Conservation (phyloP, 2,888 invertebrate genomes). For the Aethes cnicana region DNA sequence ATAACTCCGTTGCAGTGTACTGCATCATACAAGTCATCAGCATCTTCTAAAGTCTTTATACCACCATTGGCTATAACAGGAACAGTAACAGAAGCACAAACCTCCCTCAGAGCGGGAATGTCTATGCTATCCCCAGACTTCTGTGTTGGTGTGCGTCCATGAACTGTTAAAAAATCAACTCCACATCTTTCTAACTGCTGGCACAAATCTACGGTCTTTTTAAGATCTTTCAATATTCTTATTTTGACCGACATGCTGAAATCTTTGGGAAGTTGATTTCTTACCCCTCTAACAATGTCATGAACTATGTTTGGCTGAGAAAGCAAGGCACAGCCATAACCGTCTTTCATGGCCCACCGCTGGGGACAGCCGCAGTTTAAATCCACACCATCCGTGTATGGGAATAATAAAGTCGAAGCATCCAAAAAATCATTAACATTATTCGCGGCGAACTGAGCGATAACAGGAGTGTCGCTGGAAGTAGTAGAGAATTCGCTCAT, state of each 20-base stretch:
- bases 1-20: conserved; percentile 93
- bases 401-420: conserved; percentile 91
- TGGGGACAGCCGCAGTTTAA: conserved; percentile 99
- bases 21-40: conserved; percentile 83
- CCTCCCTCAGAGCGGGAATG: conserved; percentile 85
- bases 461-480: conserved; percentile 89
- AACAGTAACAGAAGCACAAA: conserved; percentile 87
- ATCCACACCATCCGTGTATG: conserved; percentile 95
- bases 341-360: conserved; percentile 95
- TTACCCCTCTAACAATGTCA: conserved; percentile 90
- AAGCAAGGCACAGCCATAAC: conserved; percentile 92
- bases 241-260: conserved; percentile 97
- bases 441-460: conserved; percentile 97
- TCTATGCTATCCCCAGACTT: conserved; percentile 89
- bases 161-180: conserved; percentile 93
- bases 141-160: conserved; percentile 94
- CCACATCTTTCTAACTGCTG: conserved; percentile 91
- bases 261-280: conserved; percentile 86
- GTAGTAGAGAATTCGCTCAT: conserved; percentile 90
- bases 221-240: conserved; percentile 87
- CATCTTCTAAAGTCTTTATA: conserved; percentile 88
- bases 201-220: conserved; percentile 90
- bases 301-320: conserved; percentile 91
- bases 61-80: conserved; percentile 98
- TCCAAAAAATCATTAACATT: conserved; percentile 90